Evolutionary conservation across 2,113 vertebrate species (phyloP).

Genomic region (Channa maculata): DNA sequence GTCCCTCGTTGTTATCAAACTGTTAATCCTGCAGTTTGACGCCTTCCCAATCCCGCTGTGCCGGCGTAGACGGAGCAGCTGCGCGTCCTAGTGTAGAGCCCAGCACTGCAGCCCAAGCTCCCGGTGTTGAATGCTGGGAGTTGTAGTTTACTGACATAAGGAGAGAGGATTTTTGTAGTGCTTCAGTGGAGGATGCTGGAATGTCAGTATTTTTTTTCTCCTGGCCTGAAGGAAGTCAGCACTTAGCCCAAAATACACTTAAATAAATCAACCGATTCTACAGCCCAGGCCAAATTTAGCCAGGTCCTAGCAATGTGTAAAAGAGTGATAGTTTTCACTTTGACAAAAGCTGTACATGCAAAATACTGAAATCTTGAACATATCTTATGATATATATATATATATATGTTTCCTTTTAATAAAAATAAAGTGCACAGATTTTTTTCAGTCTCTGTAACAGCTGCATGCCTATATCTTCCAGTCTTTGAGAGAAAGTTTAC

Average conservation of each 20-base stretch:
- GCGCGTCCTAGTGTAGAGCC: slow-evolving; percentile 11
- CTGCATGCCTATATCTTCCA: too few species aligned
- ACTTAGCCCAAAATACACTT: not conserved
- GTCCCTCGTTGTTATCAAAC: not conserved
- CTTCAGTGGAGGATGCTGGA: not conserved
- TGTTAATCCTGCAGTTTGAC: slow-evolving; percentile 4
- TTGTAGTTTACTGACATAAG: slow-evolving; percentile 46
- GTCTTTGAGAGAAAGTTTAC: too few species aligned
- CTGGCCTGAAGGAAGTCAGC: not conserved
- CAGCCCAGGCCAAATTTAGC: slow-evolving; percentile 3
- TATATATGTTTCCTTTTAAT: too few species aligned
- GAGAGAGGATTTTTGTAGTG: not conserved
- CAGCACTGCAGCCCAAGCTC: slow-evolving; percentile 19
- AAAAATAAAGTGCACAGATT: too few species aligned
- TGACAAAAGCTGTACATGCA: too few species aligned
- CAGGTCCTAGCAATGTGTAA: not conserved
- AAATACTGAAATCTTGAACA: too few species aligned
- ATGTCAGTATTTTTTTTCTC: not conserved
- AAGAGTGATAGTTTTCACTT: too few species aligned
- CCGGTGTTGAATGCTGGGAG: slow-evolving; percentile 58
- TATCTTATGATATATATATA: too few species aligned
- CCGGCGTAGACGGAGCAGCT: slow-evolving; percentile 15
- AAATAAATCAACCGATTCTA: not conserved
- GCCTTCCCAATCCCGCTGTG: slow-evolving; percentile 21
- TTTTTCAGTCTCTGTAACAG: too few species aligned